Percentiles rank a stretch among this genome's conserved stretches.
These are phyloP conservation scores for Agriopis aurantiaria DNA, from an alignment of 2,888 invertebrate genomes.

Conservation along the genomic window DNA sequence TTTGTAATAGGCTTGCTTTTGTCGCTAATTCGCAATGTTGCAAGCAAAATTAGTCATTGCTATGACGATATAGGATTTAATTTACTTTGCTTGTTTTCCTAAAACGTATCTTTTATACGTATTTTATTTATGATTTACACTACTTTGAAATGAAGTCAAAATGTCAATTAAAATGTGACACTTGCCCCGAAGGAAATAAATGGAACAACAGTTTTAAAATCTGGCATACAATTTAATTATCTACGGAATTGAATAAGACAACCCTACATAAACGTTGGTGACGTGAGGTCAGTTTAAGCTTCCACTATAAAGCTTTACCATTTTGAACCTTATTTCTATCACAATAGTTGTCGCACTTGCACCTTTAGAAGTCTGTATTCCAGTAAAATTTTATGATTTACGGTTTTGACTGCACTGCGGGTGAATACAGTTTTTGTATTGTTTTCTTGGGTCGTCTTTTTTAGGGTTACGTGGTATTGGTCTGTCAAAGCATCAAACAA, in stretches of 20 bases:
- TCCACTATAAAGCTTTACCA: constrained; percentile 15
- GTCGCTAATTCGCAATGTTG: too few relatives aligned
- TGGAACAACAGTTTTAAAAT: too few relatives aligned
- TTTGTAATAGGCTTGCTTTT: too few relatives aligned
- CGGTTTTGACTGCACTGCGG: constrained; percentile 28
- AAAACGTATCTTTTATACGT: too few relatives aligned
- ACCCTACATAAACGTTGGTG: constrained; percentile 24
- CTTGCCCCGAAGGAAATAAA: too few relatives aligned
- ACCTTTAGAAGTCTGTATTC: constrained; percentile 9
- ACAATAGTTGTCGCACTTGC: not conserved
- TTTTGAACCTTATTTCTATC: constrained; percentile 19
- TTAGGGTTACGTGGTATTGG: not conserved
- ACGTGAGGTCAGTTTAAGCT: constrained; percentile 30
- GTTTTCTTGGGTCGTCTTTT: constrained; percentile 7
- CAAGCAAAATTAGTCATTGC: too few relatives aligned
- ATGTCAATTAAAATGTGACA: too few relatives aligned
- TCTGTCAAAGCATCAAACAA: too few relatives aligned
- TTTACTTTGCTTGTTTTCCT: too few relatives aligned
- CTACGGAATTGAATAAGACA: not conserved
- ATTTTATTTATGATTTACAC: too few relatives aligned
- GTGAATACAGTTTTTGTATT: constrained; percentile 12
- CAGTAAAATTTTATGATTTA: constrained; percentile 31
- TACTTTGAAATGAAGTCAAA: too few relatives aligned
- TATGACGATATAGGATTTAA: too few relatives aligned
- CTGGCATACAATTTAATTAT: not conserved